A percentile compares a stretch with the other conserved stretches of the same genome.
Conservation (phyloP, 2,113 vertebrate genomes). For the Notarius lentiginosus region DNA sequence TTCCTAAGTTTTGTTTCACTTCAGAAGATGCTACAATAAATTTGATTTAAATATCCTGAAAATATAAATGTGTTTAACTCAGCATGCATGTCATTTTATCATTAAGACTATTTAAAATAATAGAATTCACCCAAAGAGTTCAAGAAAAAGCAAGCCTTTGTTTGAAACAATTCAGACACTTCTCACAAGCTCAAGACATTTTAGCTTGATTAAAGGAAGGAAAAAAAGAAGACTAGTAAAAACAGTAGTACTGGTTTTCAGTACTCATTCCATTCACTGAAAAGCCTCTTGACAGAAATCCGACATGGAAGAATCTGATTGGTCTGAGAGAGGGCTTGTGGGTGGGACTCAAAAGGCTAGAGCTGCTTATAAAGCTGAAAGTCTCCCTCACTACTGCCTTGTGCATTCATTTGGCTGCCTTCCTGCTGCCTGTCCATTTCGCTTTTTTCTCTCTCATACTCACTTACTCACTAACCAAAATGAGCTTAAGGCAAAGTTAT, state of each 20-base stretch:
- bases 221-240: conserved; percentile 16
- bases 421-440: conserved; percentile 61
- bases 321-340: conserved; percentile 58
- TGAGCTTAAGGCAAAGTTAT: conserved; percentile 60
- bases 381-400: conserved; percentile 54
- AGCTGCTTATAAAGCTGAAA: conserved; percentile 67
- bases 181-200: background rate
- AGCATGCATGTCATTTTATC: background rate
- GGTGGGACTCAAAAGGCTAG: conserved; percentile 48
- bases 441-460: conserved; percentile 54
- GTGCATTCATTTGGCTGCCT: conserved; percentile 61
- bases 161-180: background rate
- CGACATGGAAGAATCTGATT: conserved; percentile 34
- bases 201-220: conserved; percentile 25
- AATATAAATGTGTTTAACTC: background rate
- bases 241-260: conserved; percentile 5
- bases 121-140: background rate
- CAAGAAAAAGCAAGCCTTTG: background rate
- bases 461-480: conserved; percentile 51
- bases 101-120: background rate
- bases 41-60: background rate
- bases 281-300: background rate
- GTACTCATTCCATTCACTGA: conserved; percentile 27
- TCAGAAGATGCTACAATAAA: background rate
- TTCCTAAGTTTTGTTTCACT: background rate